A percentile compares a stretch with the other conserved stretches of the same genome.
Conservation (phyloP, 1,140 invertebrate genomes). For the Calephelis nemesis region DNA sequence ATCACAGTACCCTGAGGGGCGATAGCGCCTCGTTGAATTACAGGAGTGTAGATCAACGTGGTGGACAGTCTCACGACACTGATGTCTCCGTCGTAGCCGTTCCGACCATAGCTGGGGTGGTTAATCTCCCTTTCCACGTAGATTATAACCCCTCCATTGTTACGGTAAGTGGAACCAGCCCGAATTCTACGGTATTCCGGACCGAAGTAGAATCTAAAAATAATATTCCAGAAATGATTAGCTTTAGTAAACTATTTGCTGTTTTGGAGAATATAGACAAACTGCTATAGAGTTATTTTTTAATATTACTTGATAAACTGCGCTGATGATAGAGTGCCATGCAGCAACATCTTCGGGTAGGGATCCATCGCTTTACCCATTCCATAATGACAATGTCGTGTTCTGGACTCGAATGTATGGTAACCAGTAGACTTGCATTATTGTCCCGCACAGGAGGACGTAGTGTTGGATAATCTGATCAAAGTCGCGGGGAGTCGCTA, state of each 20-base stretch:
- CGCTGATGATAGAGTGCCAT: too few species aligned
- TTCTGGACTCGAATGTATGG: too few species aligned
- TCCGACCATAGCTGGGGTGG: constrained; percentile 43
- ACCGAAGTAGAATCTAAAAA: constrained; percentile 25
- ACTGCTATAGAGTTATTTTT: too few species aligned
- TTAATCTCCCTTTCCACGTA: constrained; percentile 34
- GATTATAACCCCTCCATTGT: constrained; percentile 40
- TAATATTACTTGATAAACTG: too few species aligned
- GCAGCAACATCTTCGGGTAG: too few species aligned
- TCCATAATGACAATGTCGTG: too few species aligned
- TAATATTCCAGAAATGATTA: neutral
- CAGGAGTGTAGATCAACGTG: constrained; percentile 36
- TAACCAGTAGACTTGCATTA: too few species aligned
- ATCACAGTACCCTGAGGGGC: constrained; percentile 27
- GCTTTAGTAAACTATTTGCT: neutral
- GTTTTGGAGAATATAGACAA: too few species aligned
- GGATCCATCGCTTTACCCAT: too few species aligned
- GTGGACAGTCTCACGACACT: constrained; percentile 35
- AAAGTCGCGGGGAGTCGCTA: too few species aligned
- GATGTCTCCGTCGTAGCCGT: constrained; percentile 47
- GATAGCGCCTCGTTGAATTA: constrained; percentile 40
- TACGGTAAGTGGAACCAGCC: constrained; percentile 45
- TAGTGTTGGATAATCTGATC: too few species aligned
- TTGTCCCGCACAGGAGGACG: too few species aligned
- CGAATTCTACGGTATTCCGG: constrained; percentile 42